Percentiles rank a stretch among this genome's conserved stretches.
phyloP scores from a whole-genome alignment of 2,888 invertebrate genomes.

The Scelioninae gen. 1 region DNA sequence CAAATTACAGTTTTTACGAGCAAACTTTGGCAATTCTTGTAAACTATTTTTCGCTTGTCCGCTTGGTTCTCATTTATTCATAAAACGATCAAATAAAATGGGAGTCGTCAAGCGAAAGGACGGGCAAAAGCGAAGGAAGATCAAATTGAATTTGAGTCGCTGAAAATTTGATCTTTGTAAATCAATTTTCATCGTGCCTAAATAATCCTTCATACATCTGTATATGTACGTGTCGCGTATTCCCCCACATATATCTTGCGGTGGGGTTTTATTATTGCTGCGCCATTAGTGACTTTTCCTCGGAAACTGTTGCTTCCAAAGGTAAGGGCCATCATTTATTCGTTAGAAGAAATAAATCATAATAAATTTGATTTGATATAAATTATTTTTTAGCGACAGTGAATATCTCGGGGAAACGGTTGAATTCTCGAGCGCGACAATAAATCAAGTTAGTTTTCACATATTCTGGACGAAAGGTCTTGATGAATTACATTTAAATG shows the following conservation, averaged over 20 bases:
- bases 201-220: constrained; percentile 6
- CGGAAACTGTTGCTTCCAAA: constrained; percentile 40
- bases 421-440: constrained; percentile 7
- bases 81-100: constrained; percentile 24
- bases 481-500: constrained; percentile 53
- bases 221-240: constrained; percentile 25
- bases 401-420: constrained; percentile 9
- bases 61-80: constrained; percentile 25
- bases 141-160: constrained; percentile 32
- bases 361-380: constrained; percentile 37
- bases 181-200: constrained; percentile 34
- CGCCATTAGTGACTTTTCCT: constrained; percentile 38
- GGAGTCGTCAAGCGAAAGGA: constrained; percentile 13
- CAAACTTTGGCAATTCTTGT: too few species aligned
- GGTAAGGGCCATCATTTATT: constrained; percentile 25
- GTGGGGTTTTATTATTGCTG: constrained; percentile 31
- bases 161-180: constrained; percentile 58
- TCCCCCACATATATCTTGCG: constrained; percentile 19
- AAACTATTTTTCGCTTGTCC: background rate
- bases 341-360: constrained; percentile 20
- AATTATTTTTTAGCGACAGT: constrained; percentile 20
- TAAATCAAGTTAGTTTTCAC: constrained; percentile 42
- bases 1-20: background rate
- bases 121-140: constrained; percentile 20
- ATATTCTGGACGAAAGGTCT: constrained; percentile 29